Evolutionary conservation across 23 tunicate genomes (phyloP), one percentile per base, ranked within the genome.

Genomic region (Aplidium turbinatum): DNA sequence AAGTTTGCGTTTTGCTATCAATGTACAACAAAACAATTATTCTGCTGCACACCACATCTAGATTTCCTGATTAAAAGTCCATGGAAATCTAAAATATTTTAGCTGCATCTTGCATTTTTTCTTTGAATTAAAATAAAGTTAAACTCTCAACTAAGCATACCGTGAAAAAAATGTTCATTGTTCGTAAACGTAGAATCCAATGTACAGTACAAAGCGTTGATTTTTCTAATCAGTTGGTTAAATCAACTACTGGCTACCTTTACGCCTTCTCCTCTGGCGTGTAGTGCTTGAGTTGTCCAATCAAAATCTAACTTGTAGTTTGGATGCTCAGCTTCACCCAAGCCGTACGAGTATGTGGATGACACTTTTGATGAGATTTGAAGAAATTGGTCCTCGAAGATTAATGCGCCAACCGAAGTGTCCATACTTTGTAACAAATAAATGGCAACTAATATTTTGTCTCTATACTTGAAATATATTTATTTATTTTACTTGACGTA

Each of bases 1-100:
- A 85, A 75, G 50, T 92, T 92, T 0, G 92, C 98, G 38, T 83
- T 39, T 51, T 82, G 90, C 97, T 90, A 50, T 16, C 42, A 72
- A 2, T 20, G 25, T 19, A 56, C 63, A 22, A 19, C 22, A 19
- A 20, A 19, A 56, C 7, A 13, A 19, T 56, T 7, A 13, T 19
- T 19, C 7, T 19, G 20, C 22, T n/a, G 20, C 22, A 20, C 16
- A n/a, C n/a, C n/a, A n/a, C n/a, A n/a, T n/a, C n/a, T n/a, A n/a
- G n/a, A n/a, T n/a, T n/a, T n/a, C n/a, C n/a, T n/a, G n/a, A n/a
- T n/a, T n/a, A n/a, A n/a, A n/a, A n/a, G n/a, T n/a, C n/a, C n/a
- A n/a, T n/a, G n/a, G n/a, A n/a, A n/a, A n/a, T n/a, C n/a, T n/a
- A n/a, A n/a, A n/a, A n/a, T n/a, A n/a, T n/a, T n/a, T n/a, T n/a